A percentile compares a stretch with the other conserved stretches of the same genome.
phyloP scores from a whole-genome alignment of 2,113 vertebrate species.

The Heterotis niloticus region DNA sequence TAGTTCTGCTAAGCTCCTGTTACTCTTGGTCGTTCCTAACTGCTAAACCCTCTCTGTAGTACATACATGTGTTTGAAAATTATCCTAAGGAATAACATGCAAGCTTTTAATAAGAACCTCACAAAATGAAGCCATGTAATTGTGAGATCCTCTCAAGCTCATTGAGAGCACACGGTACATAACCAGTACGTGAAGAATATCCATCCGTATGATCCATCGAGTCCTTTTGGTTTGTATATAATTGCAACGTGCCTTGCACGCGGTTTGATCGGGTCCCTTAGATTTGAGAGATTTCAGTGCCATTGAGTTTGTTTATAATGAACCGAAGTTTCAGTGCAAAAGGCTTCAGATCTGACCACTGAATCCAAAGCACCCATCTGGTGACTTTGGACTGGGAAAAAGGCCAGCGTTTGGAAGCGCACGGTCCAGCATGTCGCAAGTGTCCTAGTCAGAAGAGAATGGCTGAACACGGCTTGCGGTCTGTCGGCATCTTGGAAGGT shows the following conservation, averaged over 20 bases:
- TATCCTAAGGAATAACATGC: too few species aligned
- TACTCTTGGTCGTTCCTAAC: too few species aligned
- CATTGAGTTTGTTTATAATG: neutral
- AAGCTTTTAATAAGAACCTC: too few species aligned
- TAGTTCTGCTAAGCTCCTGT: too few species aligned
- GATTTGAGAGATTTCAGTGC: neutral
- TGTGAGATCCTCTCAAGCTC: too few species aligned
- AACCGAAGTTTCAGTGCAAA: neutral
- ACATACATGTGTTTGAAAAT: too few species aligned
- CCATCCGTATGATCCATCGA: too few species aligned
- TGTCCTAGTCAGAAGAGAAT: neutral
- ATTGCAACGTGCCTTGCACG: neutral
- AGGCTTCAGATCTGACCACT: neutral
- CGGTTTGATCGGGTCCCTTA: neutral
- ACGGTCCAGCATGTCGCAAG: too few species aligned
- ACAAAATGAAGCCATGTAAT: too few species aligned
- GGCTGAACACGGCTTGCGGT: neutral
- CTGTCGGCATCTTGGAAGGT: neutral
- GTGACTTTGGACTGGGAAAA: neutral
- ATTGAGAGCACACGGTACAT: too few species aligned
- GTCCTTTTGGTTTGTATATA: neutral
- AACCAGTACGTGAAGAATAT: too few species aligned
- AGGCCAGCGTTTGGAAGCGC: neutral
- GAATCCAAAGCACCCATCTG: neutral
- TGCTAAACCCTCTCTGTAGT: too few species aligned